phyloP scores from a whole-genome alignment of 2,888 invertebrate genomes.

The Polydrusus tereticollis region DNA sequence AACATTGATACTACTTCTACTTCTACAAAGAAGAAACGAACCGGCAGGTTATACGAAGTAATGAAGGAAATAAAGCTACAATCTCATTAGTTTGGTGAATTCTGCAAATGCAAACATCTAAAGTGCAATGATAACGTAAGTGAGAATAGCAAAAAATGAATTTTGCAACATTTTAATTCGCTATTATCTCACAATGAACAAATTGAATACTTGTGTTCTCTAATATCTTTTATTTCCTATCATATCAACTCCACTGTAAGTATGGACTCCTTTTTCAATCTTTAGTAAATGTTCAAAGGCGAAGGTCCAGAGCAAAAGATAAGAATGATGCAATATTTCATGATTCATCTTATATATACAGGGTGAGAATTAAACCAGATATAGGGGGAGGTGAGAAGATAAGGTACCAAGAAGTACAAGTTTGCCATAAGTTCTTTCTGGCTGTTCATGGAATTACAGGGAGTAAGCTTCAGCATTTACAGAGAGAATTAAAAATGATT shows the following conservation, averaged over 20 bases:
- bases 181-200: conserved; percentile 7
- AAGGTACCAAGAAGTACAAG: conserved; percentile 8
- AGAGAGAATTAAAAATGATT: conserved; percentile 18
- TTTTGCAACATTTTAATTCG: conserved; percentile 10
- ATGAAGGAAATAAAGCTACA: conserved; percentile 17
- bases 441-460: conserved; percentile 17
- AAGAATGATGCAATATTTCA: conserved; percentile 15
- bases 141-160: conserved; percentile 10
- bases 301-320: conserved; percentile 9
- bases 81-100: neutral
- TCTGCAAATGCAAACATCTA: conserved; percentile 23
- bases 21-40: conserved; percentile 1
- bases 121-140: conserved; percentile 17
- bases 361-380: conserved; percentile 9
- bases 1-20: neutral
- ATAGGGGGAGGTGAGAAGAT: neutral
- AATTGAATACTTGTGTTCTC: conserved; percentile 10
- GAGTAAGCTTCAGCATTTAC: conserved; percentile 20
- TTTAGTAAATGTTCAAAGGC: conserved; percentile 2
- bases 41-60: conserved; percentile 10
- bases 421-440: conserved; percentile 12
- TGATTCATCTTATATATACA: conserved; percentile 14
- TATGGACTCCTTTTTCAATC: too few species aligned
- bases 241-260: too few species aligned
- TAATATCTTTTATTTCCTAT: too few species aligned